Conservation (phyloP, 2,888 invertebrate genomes). For the Lasioglossum morio region DNA sequence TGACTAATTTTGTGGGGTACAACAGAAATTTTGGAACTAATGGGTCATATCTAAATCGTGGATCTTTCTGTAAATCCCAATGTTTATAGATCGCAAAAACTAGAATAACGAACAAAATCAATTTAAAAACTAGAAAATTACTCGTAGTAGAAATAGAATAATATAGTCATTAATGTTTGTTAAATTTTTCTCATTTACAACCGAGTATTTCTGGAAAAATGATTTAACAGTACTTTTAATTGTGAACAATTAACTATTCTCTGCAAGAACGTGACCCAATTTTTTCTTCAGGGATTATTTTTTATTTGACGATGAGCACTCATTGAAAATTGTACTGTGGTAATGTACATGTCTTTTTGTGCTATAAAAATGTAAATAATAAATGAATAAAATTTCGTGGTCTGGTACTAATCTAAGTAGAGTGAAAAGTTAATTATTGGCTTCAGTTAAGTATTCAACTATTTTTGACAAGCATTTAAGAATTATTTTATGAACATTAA, state of each 20-base stretch:
- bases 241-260: too few species aligned
- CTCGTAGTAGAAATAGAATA: too few species aligned
- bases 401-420: too few species aligned
- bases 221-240: neutral
- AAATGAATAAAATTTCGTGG: too few species aligned
- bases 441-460: too few species aligned
- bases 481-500: neutral
- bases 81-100: neutral
- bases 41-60: neutral
- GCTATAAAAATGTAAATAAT: too few species aligned
- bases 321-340: too few species aligned
- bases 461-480: neutral
- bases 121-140: too few species aligned
- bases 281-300: neutral
- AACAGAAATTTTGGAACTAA: neutral
- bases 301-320: neutral
- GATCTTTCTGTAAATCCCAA: neutral
- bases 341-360: too few species aligned
- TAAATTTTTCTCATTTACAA: neutral
- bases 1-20: too few species aligned
- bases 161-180: neutral
- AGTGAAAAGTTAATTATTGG: too few species aligned
- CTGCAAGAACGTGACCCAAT: too few species aligned
- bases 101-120: neutral
- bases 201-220: neutral